Evolutionary conservation across 1,140 invertebrate genomes (phyloP).

Genomic region (Temnothorax curvispinosus): DNA sequence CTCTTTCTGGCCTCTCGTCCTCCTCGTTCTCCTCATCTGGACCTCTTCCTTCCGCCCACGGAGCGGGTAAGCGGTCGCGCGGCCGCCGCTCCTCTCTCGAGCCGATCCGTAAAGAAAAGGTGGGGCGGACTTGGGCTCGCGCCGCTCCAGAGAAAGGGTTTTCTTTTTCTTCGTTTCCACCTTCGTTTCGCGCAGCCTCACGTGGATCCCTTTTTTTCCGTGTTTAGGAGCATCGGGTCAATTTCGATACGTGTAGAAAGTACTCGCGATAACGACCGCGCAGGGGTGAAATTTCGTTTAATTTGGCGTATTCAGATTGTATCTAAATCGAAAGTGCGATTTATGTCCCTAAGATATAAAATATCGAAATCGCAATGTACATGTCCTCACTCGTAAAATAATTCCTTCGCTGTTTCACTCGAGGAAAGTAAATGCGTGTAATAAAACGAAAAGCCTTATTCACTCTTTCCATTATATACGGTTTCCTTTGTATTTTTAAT

Average conservation of each 20-base stretch:
- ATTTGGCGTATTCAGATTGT: neutral
- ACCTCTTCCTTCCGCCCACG: slow-evolving; percentile 83
- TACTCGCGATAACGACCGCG: neutral
- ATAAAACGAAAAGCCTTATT: neutral
- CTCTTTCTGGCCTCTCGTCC: slow-evolving; percentile 80
- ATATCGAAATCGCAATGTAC: neutral
- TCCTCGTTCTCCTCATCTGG: slow-evolving; percentile 79
- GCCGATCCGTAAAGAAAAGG: slow-evolving; percentile 65
- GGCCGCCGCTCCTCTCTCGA: slow-evolving; percentile 59
- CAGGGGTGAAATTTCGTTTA: neutral
- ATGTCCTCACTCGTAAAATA: neutral
- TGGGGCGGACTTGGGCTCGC: slow-evolving; percentile 65
- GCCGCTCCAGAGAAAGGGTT: slow-evolving; percentile 61
- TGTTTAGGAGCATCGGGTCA: slow-evolving; percentile 33
- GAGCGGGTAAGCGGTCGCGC: slow-evolving; percentile 57
- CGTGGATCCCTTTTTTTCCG: slow-evolving; percentile 47
- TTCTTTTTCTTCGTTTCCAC: slow-evolving; percentile 48
- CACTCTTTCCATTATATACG: neutral
- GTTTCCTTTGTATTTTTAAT: slow-evolving; percentile 18
- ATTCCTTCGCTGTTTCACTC: neutral
- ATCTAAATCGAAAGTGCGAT: neutral
- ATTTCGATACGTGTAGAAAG: slow-evolving; percentile 33
- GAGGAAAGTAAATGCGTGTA: neutral
- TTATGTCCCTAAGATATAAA: neutral
- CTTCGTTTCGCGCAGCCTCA: slow-evolving; percentile 35